Conservation (phyloP, 2,113 vertebrate genomes). For the Penelope pileata region DNA sequence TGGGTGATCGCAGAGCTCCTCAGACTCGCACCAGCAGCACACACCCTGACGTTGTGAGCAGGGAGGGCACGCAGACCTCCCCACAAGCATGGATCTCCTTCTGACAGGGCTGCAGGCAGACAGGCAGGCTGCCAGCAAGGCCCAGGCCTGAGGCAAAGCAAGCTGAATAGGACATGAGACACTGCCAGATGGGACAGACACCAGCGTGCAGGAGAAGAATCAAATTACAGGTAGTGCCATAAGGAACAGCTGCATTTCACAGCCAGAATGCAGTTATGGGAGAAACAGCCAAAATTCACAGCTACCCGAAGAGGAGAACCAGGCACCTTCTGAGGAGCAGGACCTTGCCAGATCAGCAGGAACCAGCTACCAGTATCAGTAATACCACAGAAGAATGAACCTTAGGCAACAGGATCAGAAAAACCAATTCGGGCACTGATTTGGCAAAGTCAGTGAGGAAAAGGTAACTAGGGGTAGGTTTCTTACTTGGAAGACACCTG, state of each 20-base stretch:
- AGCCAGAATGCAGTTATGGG: too few species aligned
- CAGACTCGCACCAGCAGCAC: background rate
- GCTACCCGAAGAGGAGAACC: background rate
- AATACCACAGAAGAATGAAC: background rate
- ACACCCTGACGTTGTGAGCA: background rate
- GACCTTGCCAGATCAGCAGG: background rate
- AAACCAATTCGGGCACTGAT: background rate
- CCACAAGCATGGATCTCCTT: background rate
- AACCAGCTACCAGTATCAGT: background rate
- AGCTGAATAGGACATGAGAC: background rate
- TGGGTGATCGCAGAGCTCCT: background rate
- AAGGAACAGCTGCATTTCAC: background rate
- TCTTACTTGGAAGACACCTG: background rate
- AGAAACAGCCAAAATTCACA: background rate
- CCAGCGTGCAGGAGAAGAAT: background rate
- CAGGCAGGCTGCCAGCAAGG: background rate
- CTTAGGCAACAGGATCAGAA: background rate
- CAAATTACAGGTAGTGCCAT: fast-evolving
- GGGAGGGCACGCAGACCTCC: background rate
- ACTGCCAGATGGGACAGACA: background rate
- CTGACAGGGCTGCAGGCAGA: background rate
- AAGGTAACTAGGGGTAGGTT: background rate
- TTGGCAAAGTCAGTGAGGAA: background rate
- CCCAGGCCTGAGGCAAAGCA: background rate
- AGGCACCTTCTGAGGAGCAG: background rate